These are phyloP conservation scores for Orthonychiurus folsomi DNA, from an alignment of 2,888 invertebrate genomes.

Conservation along the genomic window DNA sequence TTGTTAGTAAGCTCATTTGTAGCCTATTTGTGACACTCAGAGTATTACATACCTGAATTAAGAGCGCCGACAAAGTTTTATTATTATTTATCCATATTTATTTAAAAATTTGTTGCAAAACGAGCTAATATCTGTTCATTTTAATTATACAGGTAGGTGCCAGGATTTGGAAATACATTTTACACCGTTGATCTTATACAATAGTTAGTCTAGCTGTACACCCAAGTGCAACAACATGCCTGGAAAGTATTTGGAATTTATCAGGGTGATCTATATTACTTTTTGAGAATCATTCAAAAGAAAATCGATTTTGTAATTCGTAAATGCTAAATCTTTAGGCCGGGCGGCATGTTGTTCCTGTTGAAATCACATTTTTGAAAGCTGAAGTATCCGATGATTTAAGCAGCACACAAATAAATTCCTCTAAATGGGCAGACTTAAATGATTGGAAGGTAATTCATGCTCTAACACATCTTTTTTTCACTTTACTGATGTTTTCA, in stretches of 20 bases:
- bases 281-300: background rate
- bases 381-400: conserved; percentile 11
- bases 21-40: background rate
- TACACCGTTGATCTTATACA: no score
- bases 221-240: conserved; percentile 18
- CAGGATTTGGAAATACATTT: no score
- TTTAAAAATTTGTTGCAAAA: no score
- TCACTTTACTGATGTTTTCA: background rate
- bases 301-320: conserved; percentile 5
- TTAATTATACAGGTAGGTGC: no score
- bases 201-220: background rate
- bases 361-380: conserved; percentile 29
- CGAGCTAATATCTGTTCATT: no score
- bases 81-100: no score
- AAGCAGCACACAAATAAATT: conserved; percentile 15
- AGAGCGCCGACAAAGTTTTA: no score
- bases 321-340: conserved; percentile 18
- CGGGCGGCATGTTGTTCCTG: conserved; percentile 30
- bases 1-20: background rate
- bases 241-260: conserved; percentile 32
- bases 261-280: conserved; percentile 21
- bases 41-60: no score
- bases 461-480: no score
- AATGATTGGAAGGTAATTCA: conserved; percentile 35
- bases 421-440: conserved; percentile 35